A percentile compares a stretch with the other conserved stretches of the same genome.
These are phyloP conservation scores for Elephantulus edwardii DNA, from an alignment of 2,113 vertebrate genomes.

Conservation along the genomic window DNA sequence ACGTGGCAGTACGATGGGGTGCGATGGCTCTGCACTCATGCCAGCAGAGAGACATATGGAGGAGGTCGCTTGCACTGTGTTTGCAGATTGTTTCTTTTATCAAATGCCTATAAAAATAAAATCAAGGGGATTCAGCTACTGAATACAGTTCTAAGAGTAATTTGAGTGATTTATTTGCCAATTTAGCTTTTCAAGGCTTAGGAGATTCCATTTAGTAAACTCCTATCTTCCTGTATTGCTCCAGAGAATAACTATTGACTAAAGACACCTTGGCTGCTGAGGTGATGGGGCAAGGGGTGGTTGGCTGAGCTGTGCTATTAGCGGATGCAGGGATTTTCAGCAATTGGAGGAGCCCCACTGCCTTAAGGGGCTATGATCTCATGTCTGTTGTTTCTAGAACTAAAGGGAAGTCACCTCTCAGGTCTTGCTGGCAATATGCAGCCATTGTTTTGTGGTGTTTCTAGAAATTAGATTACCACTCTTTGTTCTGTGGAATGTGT, in stretches of 20 bases:
- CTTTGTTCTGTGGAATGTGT: background rate
- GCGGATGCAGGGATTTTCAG: background rate
- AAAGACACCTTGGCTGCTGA: background rate
- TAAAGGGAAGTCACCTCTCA: background rate
- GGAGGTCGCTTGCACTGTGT: background rate
- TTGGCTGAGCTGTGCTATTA: background rate
- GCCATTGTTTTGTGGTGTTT: background rate
- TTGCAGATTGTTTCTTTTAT: background rate
- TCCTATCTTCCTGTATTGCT: background rate
- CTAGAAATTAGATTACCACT: background rate
- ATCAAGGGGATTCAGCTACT: background rate
- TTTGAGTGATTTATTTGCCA: background rate
- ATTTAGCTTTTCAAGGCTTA: background rate
- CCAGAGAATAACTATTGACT: background rate
- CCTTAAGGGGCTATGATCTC: background rate
- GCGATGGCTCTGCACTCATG: background rate
- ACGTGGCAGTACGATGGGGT: accelerated
- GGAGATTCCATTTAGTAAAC: background rate
- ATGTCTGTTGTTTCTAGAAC: background rate
- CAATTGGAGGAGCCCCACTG: background rate
- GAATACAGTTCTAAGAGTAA: background rate
- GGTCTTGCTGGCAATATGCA: background rate
- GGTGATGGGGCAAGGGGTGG: background rate
- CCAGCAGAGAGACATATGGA: background rate
- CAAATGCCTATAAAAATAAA: constrained; percentile 41